phyloP scores from a whole-genome alignment of 1,140 invertebrate genomes.

The Phymastichus coffea region DNA sequence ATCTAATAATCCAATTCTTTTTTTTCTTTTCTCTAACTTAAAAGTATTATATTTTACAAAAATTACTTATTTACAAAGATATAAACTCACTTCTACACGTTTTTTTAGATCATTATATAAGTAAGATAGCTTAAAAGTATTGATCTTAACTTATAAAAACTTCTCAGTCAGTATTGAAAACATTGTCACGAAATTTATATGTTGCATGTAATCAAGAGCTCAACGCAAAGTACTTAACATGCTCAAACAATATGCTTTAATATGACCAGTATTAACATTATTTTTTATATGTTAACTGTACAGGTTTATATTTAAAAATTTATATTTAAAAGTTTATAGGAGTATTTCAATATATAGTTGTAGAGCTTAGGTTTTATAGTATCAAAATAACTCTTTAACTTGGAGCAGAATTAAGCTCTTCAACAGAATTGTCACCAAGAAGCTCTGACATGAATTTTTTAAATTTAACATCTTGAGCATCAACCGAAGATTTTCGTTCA shows the following conservation, averaged over 20 bases:
- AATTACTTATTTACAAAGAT: constrained; percentile 22
- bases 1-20: no score
- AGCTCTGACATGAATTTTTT: constrained; percentile 49
- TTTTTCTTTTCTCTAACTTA: no score
- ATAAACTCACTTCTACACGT: constrained; percentile 14
- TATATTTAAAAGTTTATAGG: no score
- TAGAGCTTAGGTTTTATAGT: not conserved
- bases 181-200: constrained; percentile 6
- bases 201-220: no score
- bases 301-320: constrained; percentile 3
- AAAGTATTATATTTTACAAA: no score
- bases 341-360: constrained; percentile 4
- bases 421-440: constrained; percentile 17
- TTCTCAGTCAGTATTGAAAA: constrained; percentile 11
- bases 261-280: not conserved
- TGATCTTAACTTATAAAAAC: constrained; percentile 15
- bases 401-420: not conserved
- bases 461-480: constrained; percentile 50
- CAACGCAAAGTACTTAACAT: constrained; percentile 10
- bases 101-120: constrained; percentile 10
- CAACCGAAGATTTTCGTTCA: constrained; percentile 46
- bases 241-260: constrained; percentile 9
- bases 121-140: constrained; percentile 17
- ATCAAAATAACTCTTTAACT: not conserved
- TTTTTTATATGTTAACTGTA: no score